phyloP scores from a whole-genome alignment of 2,797 vertebrate genomes.

The Phataginus tetradactyla region DNA sequence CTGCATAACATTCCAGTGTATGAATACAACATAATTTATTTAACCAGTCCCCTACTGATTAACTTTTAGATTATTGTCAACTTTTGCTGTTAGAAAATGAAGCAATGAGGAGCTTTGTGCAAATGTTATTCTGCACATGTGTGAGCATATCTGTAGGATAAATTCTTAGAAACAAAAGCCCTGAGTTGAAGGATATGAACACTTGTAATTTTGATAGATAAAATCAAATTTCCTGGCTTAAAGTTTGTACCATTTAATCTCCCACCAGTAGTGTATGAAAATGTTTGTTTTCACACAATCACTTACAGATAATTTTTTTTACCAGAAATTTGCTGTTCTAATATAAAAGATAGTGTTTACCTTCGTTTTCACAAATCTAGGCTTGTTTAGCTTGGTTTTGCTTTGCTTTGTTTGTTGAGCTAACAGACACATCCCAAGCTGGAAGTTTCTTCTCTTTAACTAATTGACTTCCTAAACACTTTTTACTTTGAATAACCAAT shows the following conservation, averaged over 20 bases:
- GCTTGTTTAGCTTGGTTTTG: not conserved
- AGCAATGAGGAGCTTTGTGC: not conserved
- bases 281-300: not conserved
- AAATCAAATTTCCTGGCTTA: not conserved
- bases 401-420: not conserved
- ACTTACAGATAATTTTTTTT: not conserved
- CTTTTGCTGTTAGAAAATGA: not conserved
- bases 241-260: not conserved
- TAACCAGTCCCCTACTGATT: not conserved
- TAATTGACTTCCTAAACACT: not conserved
- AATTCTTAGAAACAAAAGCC: not conserved
- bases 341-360: not conserved
- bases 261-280: not conserved
- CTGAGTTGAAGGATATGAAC: not conserved
- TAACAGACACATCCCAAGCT: not conserved
- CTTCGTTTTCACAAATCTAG: not conserved
- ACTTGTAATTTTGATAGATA: not conserved
- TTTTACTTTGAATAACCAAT: conserved; percentile 10
- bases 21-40: not conserved
- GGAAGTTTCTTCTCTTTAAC: not conserved
- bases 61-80: conserved; percentile 17
- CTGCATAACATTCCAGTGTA: not conserved
- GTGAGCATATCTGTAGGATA: not conserved
- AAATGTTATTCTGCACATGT: not conserved
- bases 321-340: not conserved